Conservation (phyloP, 2,888 invertebrate genomes). For the Pherbina coryleti region DNA sequence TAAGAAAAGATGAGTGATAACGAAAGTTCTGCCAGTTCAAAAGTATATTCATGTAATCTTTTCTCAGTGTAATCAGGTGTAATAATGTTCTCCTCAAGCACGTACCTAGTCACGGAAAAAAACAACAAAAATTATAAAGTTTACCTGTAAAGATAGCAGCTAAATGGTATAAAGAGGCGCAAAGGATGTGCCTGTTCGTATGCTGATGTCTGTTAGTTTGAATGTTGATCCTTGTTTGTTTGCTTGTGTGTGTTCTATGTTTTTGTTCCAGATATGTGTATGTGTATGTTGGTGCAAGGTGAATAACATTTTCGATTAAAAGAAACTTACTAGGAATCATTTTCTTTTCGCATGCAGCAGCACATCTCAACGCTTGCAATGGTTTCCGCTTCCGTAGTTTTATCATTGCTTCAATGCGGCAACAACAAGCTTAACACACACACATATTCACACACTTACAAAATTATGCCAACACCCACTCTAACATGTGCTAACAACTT, state of each 20-base stretch:
- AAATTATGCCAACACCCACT: not conserved
- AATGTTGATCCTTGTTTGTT: not conserved
- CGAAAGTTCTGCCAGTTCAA: no score
- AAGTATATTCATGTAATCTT: no score
- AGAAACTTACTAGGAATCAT: slow-evolving; percentile 1
- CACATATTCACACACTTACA: not conserved
- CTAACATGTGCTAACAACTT: not conserved
- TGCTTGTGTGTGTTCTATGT: not conserved
- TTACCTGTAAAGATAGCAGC: not conserved
- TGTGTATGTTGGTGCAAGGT: not conserved
- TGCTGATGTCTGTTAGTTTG: not conserved
- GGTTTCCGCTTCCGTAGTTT: slow-evolving; percentile 59
- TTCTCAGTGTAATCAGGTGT: not conserved
- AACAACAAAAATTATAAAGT: not conserved
- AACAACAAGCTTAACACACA: not conserved
- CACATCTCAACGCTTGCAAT: slow-evolving; percentile 47
- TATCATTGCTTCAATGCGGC: slow-evolving; percentile 49
- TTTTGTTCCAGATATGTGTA: not conserved
- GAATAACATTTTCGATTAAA: slow-evolving; percentile 38
- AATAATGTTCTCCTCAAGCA: not conserved
- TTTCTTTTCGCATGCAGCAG: slow-evolving; percentile 11
- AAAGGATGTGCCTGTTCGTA: slow-evolving; percentile 2
- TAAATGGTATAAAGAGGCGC: slow-evolving; percentile 21
- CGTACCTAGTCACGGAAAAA: not conserved
- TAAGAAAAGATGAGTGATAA: no score